Evolutionary conservation across 2,888 invertebrate species (phyloP).

Genomic region (Calliopum simillimum): DNA sequence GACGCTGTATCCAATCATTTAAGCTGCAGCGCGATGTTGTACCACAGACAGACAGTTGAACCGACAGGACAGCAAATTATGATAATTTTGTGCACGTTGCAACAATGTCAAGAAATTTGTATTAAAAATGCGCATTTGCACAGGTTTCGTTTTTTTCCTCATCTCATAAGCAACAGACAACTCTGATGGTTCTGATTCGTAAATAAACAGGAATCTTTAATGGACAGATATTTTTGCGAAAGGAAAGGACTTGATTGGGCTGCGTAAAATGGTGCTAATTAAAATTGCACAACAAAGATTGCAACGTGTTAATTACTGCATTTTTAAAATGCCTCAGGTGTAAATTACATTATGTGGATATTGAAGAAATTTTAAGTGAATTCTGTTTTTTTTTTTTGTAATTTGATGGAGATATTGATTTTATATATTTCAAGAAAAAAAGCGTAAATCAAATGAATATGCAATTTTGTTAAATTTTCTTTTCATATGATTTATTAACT

Average conservation of each 20-base stretch:
- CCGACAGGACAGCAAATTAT: slow-evolving; percentile 33
- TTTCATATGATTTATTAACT: no score
- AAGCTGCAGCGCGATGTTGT: no score
- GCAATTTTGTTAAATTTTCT: no score
- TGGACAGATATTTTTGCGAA: not conserved
- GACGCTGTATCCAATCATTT: no score
- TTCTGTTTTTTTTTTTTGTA: not conserved
- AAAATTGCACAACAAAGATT: slow-evolving; percentile 16
- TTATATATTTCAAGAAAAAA: slow-evolving; percentile 1
- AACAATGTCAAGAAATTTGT: slow-evolving; percentile 16
- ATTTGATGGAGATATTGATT: not conserved
- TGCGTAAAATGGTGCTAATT: slow-evolving; percentile 19
- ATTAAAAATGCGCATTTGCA: slow-evolving; percentile 49
- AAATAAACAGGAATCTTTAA: slow-evolving; percentile 22
- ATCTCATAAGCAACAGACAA: no score
- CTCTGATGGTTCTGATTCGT: not conserved
- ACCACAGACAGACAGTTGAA: slow-evolving; percentile 11
- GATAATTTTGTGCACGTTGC: slow-evolving; percentile 29
- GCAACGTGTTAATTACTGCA: slow-evolving; percentile 34
- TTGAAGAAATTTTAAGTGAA: not conserved
- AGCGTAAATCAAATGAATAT: no score
- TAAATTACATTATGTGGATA: slow-evolving; percentile 25
- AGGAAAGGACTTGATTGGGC: slow-evolving; percentile 12
- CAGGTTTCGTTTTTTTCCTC: slow-evolving; percentile 33
- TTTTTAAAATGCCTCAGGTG: slow-evolving; percentile 29